Conservation (phyloP, 2,113 vertebrate species). For the Acanthisitta chloris region DNA sequence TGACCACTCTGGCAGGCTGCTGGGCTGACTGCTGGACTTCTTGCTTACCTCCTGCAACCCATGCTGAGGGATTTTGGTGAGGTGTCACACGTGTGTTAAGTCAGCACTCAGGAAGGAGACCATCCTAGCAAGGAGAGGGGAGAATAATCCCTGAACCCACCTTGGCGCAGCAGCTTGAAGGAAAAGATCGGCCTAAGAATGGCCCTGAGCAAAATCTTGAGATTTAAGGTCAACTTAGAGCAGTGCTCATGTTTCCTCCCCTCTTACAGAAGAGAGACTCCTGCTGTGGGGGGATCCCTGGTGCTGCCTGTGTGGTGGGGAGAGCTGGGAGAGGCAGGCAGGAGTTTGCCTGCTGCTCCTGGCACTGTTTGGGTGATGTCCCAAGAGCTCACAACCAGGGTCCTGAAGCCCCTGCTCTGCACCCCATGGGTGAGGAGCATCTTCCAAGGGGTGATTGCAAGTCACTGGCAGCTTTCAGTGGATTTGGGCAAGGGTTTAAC, state of each 20-base stretch:
- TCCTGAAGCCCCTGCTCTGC: background rate
- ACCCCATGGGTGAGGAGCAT: background rate
- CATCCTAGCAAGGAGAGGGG: background rate
- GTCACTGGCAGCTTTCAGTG: fast-evolving
- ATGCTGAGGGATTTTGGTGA: background rate
- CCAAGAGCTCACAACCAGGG: background rate
- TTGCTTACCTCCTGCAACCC: background rate
- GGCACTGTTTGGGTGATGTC: background rate
- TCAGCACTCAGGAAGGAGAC: conserved; percentile 20
- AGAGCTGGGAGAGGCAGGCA: too few relatives aligned
- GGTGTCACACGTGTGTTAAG: background rate
- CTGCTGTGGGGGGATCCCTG: background rate
- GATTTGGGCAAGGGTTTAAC: background rate
- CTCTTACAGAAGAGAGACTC: background rate
- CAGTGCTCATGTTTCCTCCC: fast-evolving
- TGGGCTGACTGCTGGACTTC: background rate
- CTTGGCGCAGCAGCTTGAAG: background rate
- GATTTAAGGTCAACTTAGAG: background rate
- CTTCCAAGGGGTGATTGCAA: background rate
- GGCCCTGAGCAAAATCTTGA: background rate
- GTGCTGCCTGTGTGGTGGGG: background rate
- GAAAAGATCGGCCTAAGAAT: fast-evolving
- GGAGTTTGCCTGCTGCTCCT: background rate
- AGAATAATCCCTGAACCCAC: background rate
- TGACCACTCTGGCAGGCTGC: background rate